Evolutionary conservation across 2,113 vertebrate species (phyloP).

Genomic region (Guaruba guarouba): DNA sequence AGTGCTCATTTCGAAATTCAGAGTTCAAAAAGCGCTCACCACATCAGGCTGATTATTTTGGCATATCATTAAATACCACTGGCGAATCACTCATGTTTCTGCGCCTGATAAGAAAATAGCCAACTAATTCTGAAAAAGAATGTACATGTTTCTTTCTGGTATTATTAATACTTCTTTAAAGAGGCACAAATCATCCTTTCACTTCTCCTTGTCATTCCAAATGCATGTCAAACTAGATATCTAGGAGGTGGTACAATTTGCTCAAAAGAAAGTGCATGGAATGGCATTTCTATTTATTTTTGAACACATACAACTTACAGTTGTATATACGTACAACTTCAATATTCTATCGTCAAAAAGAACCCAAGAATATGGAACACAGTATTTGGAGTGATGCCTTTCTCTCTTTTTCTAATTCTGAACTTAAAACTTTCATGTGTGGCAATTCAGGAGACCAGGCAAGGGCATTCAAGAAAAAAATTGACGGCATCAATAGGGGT

Average conservation of each 20-base stretch:
- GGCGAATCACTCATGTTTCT: background rate
- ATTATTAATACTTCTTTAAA: background rate
- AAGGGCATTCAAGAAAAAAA: background rate
- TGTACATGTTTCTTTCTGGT: background rate
- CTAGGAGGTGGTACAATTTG: background rate
- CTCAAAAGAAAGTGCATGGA: background rate
- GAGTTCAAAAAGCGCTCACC: background rate
- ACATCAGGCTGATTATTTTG: background rate
- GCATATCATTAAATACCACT: background rate
- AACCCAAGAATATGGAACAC: background rate
- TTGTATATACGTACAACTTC: background rate
- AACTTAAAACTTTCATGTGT: background rate
- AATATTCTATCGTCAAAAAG: background rate
- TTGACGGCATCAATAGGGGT: accelerated
- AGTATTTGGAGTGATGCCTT: background rate
- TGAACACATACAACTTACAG: background rate
- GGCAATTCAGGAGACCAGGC: background rate
- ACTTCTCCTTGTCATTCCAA: background rate
- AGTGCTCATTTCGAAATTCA: accelerated
- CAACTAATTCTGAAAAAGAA: background rate
- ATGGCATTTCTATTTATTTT: background rate
- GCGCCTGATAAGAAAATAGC: background rate
- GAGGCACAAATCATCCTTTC: background rate
- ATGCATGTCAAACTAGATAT: background rate
- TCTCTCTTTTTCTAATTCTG: background rate